Base-by-base conservation (phyloP, 2,113 vertebrate species). In the Ascaphus truei region DNA sequence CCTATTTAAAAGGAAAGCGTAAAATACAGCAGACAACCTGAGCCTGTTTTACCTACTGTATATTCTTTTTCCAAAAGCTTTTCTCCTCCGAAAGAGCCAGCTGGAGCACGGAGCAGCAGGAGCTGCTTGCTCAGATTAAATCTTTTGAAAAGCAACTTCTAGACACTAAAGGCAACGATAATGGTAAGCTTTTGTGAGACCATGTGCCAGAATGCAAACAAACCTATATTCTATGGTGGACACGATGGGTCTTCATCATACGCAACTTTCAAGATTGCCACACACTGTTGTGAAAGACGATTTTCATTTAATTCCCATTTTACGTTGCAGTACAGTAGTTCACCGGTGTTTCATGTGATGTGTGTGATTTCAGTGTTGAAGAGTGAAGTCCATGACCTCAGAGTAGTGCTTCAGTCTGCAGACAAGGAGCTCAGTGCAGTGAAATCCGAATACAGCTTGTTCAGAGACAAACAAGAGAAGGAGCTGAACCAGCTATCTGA, bases 341-440 rank as follows among this genome's bases (percentile, higher is more conserved):
- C n/a, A n/a, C n/a, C n/a, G n/a, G n/a, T n/a, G n/a, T n/a, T n/a
- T n/a, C n/a, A n/a, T n/a, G n/a, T n/a, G n/a, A n/a, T 34, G 13
- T 29, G 11, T 20, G 13, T 29, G 25, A 15, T 12, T 4, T 30
- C 1, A 99, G 96, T 96, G 75, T 76, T 98, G 72, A 88, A 80
- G 64, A 93, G 88, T 62, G 96, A 99, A 80, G 92, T 96, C 11
- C 79, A n/a, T 16, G 96, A 99, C 75, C 81, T 99, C n/a, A 92
- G 92, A 25, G 83, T 98, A 22, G 90, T 98, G 33, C 92, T 99
- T 74, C 90, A 93, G 76, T 99, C 96, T 12, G 96, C 96, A 7
- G 96, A 99, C 80, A 94, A 90, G 62, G 94, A 99, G 74, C 86
- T 98, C 36, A 86, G 86, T 20, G 53, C 73, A 2, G 79, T 87